These are phyloP conservation scores for Diacarnus erythraeanus DNA, from an alignment of 37 sponge, comb jelly and placozoan species.

Conservation along the genomic window DNA sequence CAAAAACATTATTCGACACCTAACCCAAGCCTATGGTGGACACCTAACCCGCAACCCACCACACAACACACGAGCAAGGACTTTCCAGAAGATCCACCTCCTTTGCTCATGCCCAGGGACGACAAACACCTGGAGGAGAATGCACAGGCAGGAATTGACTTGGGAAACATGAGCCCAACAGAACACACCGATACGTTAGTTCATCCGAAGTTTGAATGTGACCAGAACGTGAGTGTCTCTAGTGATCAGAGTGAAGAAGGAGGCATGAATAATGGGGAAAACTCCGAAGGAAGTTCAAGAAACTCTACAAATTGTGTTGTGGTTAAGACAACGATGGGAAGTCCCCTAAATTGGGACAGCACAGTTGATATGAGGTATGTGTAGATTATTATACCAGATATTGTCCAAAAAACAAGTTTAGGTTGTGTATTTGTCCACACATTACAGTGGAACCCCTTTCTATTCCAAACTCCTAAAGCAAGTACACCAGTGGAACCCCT, in stretches of 20 bases:
- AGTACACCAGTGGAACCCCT: too few species aligned
- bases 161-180: neutral
- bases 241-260: constrained; percentile 7
- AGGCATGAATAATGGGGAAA: neutral
- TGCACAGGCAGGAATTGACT: neutral
- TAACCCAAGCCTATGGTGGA: neutral
- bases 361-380: constrained; percentile 2
- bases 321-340: neutral
- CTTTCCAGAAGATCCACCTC: neutral
- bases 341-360: neutral
- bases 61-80: too few species aligned
- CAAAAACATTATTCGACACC: neutral
- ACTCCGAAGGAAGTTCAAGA: neutral
- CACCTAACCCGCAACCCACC: too few species aligned
- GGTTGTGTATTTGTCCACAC: too few species aligned
- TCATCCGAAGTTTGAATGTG: neutral
- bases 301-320: neutral
- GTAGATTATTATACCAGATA: too few species aligned
- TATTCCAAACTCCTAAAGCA: too few species aligned
- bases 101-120: neutral
- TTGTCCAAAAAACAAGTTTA: too few species aligned
- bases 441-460: too few species aligned
- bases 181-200: neutral
- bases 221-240: neutral
- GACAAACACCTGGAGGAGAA: neutral